Conservation (phyloP, 2,113 vertebrate genomes). For the Hippopotamus amphibius region DNA sequence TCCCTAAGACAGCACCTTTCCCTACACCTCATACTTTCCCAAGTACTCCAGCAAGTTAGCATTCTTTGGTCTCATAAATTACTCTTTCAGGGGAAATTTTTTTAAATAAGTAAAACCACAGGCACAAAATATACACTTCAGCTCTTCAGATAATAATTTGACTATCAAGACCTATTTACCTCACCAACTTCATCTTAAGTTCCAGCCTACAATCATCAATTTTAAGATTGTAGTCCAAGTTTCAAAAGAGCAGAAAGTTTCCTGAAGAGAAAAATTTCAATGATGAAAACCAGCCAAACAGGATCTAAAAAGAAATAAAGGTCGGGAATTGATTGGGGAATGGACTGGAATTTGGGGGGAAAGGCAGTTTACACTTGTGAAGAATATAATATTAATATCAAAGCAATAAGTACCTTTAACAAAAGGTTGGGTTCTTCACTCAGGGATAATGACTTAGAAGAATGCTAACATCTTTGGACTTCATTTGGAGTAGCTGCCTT, state of each 20-base stretch:
- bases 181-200: neutral
- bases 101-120: constrained; percentile 28
- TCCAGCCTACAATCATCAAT: neutral
- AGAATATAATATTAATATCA: neutral
- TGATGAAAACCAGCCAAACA: neutral
- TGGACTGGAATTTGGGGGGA: neutral
- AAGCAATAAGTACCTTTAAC: neutral
- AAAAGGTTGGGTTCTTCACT: neutral
- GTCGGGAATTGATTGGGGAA: neutral
- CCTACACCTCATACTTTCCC: neutral
- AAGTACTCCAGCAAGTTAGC: neutral
- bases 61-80: neutral
- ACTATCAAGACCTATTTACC: constrained; percentile 37
- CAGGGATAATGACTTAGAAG: neutral
- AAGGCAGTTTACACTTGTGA: neutral
- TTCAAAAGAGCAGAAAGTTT: neutral
- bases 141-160: constrained; percentile 2
- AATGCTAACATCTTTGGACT: neutral
- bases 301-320: neutral
- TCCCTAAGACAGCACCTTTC: neutral
- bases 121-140: constrained; percentile 4
- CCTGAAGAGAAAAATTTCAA: neutral
- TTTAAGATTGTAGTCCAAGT: neutral
- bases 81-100: neutral
- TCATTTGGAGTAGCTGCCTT: neutral